phyloP scores from a whole-genome alignment of 92 coral and sea anemone species.

The Isaurus tuberculatus region DNA sequence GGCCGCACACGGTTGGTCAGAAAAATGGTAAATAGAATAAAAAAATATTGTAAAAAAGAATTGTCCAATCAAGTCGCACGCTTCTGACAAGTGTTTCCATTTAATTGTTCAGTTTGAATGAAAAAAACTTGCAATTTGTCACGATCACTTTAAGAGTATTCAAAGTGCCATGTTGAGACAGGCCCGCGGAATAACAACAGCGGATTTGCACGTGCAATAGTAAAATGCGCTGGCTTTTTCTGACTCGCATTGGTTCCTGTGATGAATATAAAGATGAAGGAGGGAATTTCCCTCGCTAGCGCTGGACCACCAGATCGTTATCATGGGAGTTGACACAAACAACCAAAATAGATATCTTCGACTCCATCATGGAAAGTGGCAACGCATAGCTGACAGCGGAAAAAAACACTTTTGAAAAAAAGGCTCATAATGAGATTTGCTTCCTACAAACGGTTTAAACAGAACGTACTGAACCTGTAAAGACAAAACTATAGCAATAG shows the following conservation, averaged over 20 bases:
- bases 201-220: conserved; percentile 31
- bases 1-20: conserved; percentile 31
- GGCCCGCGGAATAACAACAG: conserved; percentile 45
- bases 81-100: conserved; percentile 26
- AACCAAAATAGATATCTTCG: conserved; percentile 17
- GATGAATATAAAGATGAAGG: not conserved
- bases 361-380: conserved; percentile 19
- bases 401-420: not conserved
- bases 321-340: conserved; percentile 37
- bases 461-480: not conserved
- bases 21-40: conserved; percentile 25
- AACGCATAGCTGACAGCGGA: conserved; percentile 11
- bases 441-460: conserved; percentile 4
- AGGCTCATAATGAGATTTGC: conserved; percentile 4
- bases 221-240: conserved; percentile 17
- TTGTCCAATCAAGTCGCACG: conserved; percentile 40
- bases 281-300: conserved; percentile 41
- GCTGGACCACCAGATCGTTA: conserved; percentile 37
- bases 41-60: conserved; percentile 19
- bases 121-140: not conserved
- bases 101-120: conserved; percentile 16
- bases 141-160: conserved; percentile 20
- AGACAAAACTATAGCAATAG: not conserved
- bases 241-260: conserved; percentile 5
- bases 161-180: conserved; percentile 35